Conservation (phyloP, 2,113 vertebrate species). For the Leptocoma aspasia region DNA sequence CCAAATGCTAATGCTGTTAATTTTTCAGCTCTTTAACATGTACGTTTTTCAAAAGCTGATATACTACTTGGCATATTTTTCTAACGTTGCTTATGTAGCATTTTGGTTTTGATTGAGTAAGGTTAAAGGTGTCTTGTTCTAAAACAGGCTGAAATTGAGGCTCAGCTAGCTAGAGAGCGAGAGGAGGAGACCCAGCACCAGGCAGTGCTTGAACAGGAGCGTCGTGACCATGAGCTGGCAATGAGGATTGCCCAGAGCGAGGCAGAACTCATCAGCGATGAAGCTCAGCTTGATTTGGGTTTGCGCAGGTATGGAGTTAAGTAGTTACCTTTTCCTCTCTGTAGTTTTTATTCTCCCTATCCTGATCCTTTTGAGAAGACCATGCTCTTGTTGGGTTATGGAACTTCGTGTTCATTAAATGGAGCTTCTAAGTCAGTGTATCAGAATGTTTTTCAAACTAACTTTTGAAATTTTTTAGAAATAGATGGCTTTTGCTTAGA, state of each 20-base stretch:
- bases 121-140: background rate
- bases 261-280: constrained; percentile 90
- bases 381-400: background rate
- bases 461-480: background rate
- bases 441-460: background rate
- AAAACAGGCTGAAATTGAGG: constrained; percentile 87
- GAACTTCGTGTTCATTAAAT: background rate
- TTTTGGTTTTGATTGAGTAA: background rate
- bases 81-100: background rate
- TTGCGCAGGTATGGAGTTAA: constrained; percentile 83
- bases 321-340: background rate
- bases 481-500: background rate
- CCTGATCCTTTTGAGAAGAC: background rate
- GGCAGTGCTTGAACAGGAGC: constrained; percentile 88
- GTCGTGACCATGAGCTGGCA: constrained; percentile 90
- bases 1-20: background rate
- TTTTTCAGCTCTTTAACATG: background rate
- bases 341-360: background rate
- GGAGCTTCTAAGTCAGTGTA: background rate
- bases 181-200: constrained; percentile 87
- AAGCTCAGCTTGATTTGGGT: constrained; percentile 73
- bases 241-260: constrained; percentile 93
- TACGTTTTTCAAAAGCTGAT: background rate
- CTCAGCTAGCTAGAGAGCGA: constrained; percentile 82
- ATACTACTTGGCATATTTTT: background rate